A percentile compares a stretch with the other conserved stretches of the same genome.
Conservation (phyloP, 2,797 vertebrate species). For the Gallirallus australis region DNA sequence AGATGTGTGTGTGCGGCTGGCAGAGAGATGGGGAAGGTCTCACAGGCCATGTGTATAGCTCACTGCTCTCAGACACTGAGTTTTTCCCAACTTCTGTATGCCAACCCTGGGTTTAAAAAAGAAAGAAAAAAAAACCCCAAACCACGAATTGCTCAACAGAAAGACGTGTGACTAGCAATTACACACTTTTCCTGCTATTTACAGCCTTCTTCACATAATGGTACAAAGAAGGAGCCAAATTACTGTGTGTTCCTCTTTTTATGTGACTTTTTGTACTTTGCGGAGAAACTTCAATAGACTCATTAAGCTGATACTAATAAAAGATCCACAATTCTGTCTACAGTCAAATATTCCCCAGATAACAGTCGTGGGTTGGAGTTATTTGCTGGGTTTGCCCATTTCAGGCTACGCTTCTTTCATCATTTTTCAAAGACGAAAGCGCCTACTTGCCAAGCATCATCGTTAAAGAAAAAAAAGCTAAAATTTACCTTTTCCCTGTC, state of each 20-base stretch:
- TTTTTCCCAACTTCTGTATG: not conserved
- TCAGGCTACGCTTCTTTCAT: not conserved
- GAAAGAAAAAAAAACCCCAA: not conserved
- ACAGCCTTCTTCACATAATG: not conserved
- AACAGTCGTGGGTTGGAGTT: not conserved
- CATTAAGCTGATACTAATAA: conserved; percentile 21
- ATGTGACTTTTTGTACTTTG: not conserved
- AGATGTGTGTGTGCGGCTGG: not conserved
- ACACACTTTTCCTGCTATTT: conserved; percentile 8
- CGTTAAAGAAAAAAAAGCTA: not conserved
- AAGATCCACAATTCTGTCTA: not conserved
- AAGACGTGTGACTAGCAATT: not conserved
- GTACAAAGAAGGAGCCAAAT: conserved; percentile 20
- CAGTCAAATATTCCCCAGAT: not conserved
- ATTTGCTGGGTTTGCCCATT: not conserved
- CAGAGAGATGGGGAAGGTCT: not conserved
- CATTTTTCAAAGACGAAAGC: not conserved
- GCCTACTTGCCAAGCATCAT: not conserved
- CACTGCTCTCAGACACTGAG: not conserved
- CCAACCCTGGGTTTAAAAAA: not conserved
- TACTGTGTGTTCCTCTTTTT: not conserved
- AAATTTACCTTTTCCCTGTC: not conserved
- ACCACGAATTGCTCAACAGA: not conserved
- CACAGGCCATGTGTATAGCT: not conserved
- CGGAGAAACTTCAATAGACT: not conserved